Evolutionary conservation across 2,113 vertebrate genomes (phyloP), one percentile per base, ranked within the genome.

Genomic region (Otis tarda): DNA sequence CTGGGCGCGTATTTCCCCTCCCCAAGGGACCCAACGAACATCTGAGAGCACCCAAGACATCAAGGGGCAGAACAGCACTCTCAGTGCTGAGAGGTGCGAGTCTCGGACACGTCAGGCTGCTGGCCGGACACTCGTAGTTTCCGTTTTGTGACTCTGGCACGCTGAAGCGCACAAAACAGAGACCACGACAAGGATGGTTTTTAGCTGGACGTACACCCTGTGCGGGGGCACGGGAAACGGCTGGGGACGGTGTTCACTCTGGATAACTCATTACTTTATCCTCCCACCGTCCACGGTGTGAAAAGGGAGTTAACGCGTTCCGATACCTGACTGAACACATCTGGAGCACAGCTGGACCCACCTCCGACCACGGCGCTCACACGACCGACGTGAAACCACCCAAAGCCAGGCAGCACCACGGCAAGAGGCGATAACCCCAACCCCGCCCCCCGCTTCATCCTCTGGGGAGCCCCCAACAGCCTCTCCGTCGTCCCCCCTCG

Each of bases 261-360:
- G 22, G 14, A 8, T 20, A 45, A 9, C 33, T 2, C 3, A 8
- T 8, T 4, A 22, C 83, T n/a, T 41, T 25, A 30, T 6, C 0
- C 14, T n/a, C 4, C 21, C 33, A 3, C 28, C 41, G 14, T 43
- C 6, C 41, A 43, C 41, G 41, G 41, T 43, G 41, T 43, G 41
- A 43, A 43, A 43, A 16, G 41, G 41, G 41, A 43, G 41, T 43
- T 43, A 43, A 43, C 41, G 41, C 41, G 41, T 43, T 16, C 41
- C 41, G 14, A 43, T 16, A 43, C 41, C 41, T 43, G 41, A 16
- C 41, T 43, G 41, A 43, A 43, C 41, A 43, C 41, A 43, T 43
- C 41, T 43, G 41, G 41, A 43, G 41, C 41, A 43, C 41, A 43
- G 6, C 41, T 0, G 41, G 12, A 57, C 31, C 2, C 17, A 33